A percentile compares a stretch with the other conserved stretches of the same genome.
Evolutionary conservation across 30 jellyfish, hydroid and myxozoan species (phyloP).

Genomic region (Hydra vulgaris): DNA sequence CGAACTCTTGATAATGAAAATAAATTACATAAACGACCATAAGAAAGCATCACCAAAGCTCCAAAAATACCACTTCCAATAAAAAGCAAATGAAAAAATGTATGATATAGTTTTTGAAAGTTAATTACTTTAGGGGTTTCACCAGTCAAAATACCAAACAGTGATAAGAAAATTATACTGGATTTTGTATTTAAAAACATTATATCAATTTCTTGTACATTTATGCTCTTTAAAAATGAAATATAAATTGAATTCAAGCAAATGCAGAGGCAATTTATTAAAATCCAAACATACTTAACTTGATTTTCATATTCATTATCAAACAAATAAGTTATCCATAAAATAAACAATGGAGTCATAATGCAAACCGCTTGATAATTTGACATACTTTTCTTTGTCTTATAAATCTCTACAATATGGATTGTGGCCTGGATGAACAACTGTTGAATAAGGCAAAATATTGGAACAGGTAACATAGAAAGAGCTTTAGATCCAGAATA

Average conservation of each 20-base stretch:
- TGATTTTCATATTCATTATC: background rate
- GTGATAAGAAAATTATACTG: conserved; percentile 1
- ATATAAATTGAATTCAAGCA: conserved; percentile 14
- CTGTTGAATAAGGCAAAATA: conserved; percentile 23
- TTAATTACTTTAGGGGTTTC: conserved; percentile 10
- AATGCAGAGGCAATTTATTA: conserved; percentile 24
- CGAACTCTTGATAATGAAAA: conserved; percentile 2
- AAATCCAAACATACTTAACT: conserved; percentile 39
- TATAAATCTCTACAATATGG: background rate
- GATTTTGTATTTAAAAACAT: conserved; percentile 7
- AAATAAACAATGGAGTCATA: background rate
- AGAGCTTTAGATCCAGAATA: conserved; percentile 63
- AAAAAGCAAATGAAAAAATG: conserved; percentile 11
- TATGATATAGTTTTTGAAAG: background rate
- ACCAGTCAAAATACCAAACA: conserved; percentile 11
- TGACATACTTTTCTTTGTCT: background rate
- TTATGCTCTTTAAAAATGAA: background rate
- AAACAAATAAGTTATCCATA: background rate
- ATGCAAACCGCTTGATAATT: background rate
- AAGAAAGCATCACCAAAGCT: conserved; percentile 12
- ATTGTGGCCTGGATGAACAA: background rate
- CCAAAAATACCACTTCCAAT: conserved; percentile 23
- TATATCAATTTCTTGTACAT: conserved; percentile 16
- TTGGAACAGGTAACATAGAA: conserved; percentile 34
- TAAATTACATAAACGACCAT: background rate